A percentile compares a stretch with the other conserved stretches of the same genome.
Conservation (phyloP, 2,797 vertebrate species). For the Clarias laeviceps region DNA sequence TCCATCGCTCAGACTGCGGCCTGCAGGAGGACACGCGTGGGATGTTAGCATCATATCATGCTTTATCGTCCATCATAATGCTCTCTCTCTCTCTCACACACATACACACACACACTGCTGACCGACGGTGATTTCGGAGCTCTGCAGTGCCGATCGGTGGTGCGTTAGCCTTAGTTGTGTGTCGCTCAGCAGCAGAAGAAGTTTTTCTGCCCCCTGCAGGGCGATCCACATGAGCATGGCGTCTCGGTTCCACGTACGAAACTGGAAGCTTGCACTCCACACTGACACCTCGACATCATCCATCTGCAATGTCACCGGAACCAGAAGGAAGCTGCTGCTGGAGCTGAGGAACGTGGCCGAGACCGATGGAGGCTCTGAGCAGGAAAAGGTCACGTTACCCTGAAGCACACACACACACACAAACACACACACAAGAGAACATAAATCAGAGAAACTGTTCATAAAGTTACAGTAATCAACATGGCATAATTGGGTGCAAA, state of each 20-base stretch:
- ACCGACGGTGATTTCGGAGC: constrained; percentile 79
- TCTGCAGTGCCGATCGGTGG: constrained; percentile 68
- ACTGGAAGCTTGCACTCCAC: constrained; percentile 82
- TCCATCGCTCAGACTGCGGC: constrained; percentile 78
- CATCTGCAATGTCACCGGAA: constrained; percentile 65
- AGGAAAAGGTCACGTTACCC: constrained; percentile 87
- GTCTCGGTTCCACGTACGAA: constrained; percentile 84
- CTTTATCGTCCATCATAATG: background rate
- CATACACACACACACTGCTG: constrained; percentile 44
- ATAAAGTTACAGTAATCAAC: background rate
- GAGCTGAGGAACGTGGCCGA: constrained; percentile 80
- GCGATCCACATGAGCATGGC: constrained; percentile 77
- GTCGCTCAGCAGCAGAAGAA: constrained; percentile 73
- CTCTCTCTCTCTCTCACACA: background rate
- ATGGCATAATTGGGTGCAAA: background rate
- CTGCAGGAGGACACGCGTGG: constrained; percentile 63
- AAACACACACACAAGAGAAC: background rate
- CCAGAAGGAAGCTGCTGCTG: constrained; percentile 76
- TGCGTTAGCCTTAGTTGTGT: constrained; percentile 75
- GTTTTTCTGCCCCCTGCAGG: constrained; percentile 72
- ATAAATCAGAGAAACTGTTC: background rate
- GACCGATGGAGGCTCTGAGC: constrained; percentile 77
- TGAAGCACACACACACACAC: constrained; percentile 60
- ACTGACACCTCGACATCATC: constrained; percentile 60
- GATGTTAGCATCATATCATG: constrained; percentile 29